Percentiles rank a stretch among this genome's conserved stretches.
Evolutionary conservation across 2,888 invertebrate genomes (phyloP).

Genomic region (Vesta saturnalis): DNA sequence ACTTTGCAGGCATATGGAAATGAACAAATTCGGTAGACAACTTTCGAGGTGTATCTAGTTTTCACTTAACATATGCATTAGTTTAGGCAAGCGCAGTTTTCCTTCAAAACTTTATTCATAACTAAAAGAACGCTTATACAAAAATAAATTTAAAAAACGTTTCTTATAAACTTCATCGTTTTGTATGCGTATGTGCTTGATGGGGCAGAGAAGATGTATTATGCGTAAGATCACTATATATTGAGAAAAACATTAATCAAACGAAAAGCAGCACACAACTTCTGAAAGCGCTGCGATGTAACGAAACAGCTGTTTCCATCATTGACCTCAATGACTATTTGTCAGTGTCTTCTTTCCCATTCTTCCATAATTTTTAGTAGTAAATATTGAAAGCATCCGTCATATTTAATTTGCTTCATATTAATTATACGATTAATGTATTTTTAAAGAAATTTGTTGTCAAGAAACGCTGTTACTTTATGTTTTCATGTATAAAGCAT

Average conservation of each 20-base stretch:
- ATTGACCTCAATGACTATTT: constrained; percentile 33
- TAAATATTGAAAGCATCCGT: neutral
- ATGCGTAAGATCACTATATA: constrained; percentile 27
- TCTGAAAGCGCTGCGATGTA: constrained; percentile 33
- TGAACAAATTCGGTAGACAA: constrained; percentile 18
- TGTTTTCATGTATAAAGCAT: constrained; percentile 11
- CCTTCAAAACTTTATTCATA: constrained; percentile 17
- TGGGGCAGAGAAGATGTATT: constrained; percentile 36
- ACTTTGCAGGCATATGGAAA: constrained; percentile 28
- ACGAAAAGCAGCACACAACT: constrained; percentile 36
- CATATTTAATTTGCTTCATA: neutral
- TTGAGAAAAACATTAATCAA: constrained; percentile 46
- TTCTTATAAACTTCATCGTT: constrained; percentile 16
- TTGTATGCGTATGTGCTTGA: constrained; percentile 30
- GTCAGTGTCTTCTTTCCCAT: constrained; percentile 23
- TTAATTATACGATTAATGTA: neutral
- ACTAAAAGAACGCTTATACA: neutral
- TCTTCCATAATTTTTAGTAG: neutral
- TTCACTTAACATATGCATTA: too few relatives aligned
- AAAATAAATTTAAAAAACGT: constrained; percentile 11
- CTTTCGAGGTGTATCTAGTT: constrained; percentile 7
- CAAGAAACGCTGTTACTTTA: neutral
- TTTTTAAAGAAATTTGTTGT: neutral
- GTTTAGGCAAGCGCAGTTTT: constrained; percentile 17
- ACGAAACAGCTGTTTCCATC: constrained; percentile 35